phyloP scores from a whole-genome alignment of 2,888 invertebrate genomes.

The Platerodrilus igneus region DNA sequence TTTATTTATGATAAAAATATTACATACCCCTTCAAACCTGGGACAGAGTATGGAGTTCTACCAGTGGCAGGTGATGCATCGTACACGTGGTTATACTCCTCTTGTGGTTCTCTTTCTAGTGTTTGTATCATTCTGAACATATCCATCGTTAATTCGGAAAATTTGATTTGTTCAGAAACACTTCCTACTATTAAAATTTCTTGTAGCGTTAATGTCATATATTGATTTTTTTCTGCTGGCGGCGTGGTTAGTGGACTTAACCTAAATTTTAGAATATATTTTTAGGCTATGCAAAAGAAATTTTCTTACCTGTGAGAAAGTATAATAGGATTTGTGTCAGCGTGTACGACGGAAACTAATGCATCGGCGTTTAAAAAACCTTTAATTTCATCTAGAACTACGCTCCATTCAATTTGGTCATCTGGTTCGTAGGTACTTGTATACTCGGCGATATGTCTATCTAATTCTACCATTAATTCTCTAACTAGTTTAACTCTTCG shows the following conservation, averaged over 20 bases:
- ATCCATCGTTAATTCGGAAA: slow-evolving; percentile 94
- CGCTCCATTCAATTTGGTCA: slow-evolving; percentile 92
- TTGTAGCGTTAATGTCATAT: slow-evolving; percentile 83
- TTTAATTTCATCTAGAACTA: slow-evolving; percentile 91
- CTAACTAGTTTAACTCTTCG: slow-evolving; percentile 90
- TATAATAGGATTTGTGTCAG: slow-evolving; percentile 80
- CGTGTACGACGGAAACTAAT: slow-evolving; percentile 80
- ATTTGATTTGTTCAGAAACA: slow-evolving; percentile 90
- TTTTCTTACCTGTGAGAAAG: slow-evolving; percentile 73
- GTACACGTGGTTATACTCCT: slow-evolving; percentile 69
- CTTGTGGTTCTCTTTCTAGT: slow-evolving; percentile 85
- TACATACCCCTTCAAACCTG: slow-evolving; percentile 44
- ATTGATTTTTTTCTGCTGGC: slow-evolving; percentile 80
- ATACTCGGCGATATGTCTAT: slow-evolving; percentile 92
- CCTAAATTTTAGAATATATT: slow-evolving; percentile 45
- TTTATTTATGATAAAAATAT: no score
- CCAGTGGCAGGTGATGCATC: slow-evolving; percentile 69
- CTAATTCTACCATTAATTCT: slow-evolving; percentile 87
- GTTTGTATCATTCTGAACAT: slow-evolving; percentile 98
- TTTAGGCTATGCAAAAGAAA: not conserved
- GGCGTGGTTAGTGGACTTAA: slow-evolving; percentile 80
- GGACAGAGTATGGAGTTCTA: slow-evolving; percentile 53
- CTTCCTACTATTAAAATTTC: slow-evolving; percentile 94
- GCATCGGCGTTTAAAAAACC: slow-evolving; percentile 92
- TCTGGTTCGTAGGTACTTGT: slow-evolving; percentile 95